These are phyloP conservation scores for Rotaria sp. DNA, from an alignment of 2,888 invertebrate genomes.

Conservation along the genomic window DNA sequence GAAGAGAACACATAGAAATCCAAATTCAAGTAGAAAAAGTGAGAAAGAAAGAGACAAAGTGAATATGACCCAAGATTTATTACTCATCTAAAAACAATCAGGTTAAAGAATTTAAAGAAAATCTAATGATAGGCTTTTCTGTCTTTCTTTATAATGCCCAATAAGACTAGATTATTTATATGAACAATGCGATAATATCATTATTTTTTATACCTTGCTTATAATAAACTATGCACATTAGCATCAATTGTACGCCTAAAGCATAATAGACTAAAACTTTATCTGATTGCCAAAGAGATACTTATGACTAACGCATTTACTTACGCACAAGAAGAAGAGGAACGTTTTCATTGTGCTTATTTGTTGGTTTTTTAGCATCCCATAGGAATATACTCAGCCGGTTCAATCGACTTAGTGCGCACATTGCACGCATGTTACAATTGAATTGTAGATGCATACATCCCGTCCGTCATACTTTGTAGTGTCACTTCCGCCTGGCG, in stretches of 20 bases:
- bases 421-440: neutral
- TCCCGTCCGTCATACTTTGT: neutral
- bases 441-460: neutral
- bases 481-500: neutral
- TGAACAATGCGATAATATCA: neutral
- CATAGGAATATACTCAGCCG: neutral
- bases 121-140: neutral
- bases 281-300: conserved; percentile 11
- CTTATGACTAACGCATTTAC: neutral
- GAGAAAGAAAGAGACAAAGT: neutral
- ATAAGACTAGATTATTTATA: neutral
- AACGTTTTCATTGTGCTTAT: neutral
- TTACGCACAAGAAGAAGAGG: neutral
- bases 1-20: neutral
- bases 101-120: neutral
- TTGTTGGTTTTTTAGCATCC: neutral
- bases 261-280: neutral
- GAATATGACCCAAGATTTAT: neutral
- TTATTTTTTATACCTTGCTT: neutral
- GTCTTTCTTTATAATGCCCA: neutral
- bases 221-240: neutral
- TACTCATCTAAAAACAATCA: neutral
- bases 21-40: neutral
- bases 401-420: neutral
- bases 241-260: neutral